These are phyloP conservation scores for Nothocercus julius DNA, from an alignment of 2,113 vertebrate species.

Conservation along the genomic window DNA sequence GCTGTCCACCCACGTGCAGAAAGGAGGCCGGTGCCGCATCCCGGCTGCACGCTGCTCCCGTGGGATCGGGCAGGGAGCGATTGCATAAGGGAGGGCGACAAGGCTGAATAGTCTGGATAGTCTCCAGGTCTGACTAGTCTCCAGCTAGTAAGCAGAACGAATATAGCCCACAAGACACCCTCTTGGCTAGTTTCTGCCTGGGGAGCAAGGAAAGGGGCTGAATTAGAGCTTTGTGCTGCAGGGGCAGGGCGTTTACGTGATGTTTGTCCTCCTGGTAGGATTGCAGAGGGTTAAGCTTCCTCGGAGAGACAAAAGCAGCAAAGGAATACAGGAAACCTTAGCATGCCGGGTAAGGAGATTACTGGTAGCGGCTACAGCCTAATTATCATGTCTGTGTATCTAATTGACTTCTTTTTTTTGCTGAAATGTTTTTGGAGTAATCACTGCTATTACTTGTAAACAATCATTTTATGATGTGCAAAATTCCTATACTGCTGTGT, in stretches of 20 bases:
- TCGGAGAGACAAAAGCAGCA: not conserved
- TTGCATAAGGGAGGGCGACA: not conserved
- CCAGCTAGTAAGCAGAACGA: slow-evolving; percentile 25
- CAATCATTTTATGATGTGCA: slow-evolving; percentile 44
- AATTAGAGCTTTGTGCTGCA: not conserved
- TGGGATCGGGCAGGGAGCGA: not conserved
- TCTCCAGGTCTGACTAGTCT: slow-evolving; percentile 33
- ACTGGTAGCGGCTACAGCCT: slow-evolving; percentile 8
- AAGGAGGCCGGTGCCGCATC: not conserved
- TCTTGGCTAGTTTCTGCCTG: slow-evolving; percentile 1
- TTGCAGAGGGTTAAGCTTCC: not conserved
- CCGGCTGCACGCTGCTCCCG: not conserved
- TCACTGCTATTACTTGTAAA: slow-evolving; percentile 24
- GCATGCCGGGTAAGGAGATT: not conserved
- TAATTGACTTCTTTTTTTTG: slow-evolving; percentile 1
- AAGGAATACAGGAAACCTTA: not conserved
- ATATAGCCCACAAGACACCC: not conserved
- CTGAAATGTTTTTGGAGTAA: not conserved
- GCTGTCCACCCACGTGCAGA: not conserved
- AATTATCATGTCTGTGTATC: slow-evolving; percentile 31
- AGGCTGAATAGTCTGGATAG: not conserved
- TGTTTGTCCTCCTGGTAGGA: not conserved
- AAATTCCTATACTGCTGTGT: slow-evolving; percentile 53
- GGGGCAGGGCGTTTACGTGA: not conserved
- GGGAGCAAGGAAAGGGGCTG: not conserved